A percentile compares a stretch with the other conserved stretches of the same genome.
phyloP scores from a whole-genome alignment of 2,888 invertebrate genomes.

The Augiades crinisus region DNA sequence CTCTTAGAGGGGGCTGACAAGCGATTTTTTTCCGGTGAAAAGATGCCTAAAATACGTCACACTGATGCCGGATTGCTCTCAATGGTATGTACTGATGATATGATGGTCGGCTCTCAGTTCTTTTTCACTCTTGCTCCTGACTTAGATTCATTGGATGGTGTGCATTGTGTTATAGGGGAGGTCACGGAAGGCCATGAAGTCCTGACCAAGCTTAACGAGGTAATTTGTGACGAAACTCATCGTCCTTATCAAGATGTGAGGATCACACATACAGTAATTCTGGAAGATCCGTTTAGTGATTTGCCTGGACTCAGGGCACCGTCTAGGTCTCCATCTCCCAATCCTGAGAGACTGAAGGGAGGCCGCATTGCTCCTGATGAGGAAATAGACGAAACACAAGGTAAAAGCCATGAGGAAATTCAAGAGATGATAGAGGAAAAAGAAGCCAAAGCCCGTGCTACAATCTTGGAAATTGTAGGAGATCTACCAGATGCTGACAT shows the following conservation, averaged over 20 bases:
- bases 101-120: constrained; percentile 96
- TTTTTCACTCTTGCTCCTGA: constrained; percentile 95
- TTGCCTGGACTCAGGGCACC: constrained; percentile 89
- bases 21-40: constrained; percentile 95
- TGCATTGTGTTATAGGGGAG: constrained; percentile 97
- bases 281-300: constrained; percentile 98
- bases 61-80: constrained; percentile 92
- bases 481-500: constrained; percentile 98
- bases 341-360: constrained; percentile 89
- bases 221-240: constrained; percentile 94
- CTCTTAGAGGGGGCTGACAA: constrained; percentile 92
- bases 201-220: constrained; percentile 94
- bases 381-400: constrained; percentile 93
- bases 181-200: constrained; percentile 95
- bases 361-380: constrained; percentile 97
- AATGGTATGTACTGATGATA: constrained; percentile 96
- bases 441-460: constrained; percentile 98
- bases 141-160: constrained; percentile 92
- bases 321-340: constrained; percentile 94
- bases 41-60: constrained; percentile 95
- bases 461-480: constrained; percentile 98
- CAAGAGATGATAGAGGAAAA: constrained; percentile 93
- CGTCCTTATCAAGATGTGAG: constrained; percentile 97
- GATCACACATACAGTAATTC: constrained; percentile 96
- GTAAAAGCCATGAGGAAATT: constrained; percentile 91